Evolutionary conservation across 2,888 invertebrate genomes (phyloP), one percentile per base, ranked within the genome.

Genomic region (Actias luna): DNA sequence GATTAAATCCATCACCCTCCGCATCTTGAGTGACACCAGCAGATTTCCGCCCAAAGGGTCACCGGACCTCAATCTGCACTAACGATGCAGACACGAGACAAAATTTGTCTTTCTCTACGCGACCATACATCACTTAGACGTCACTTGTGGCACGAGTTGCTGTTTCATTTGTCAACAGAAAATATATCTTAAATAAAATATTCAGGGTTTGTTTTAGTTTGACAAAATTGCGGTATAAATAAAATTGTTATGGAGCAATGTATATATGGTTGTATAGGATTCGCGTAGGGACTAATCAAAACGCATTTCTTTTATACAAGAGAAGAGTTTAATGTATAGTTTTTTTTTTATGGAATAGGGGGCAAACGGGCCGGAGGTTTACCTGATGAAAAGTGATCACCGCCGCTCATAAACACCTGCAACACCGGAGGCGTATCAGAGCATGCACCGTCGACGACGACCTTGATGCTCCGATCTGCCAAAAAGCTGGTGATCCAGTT

Each of bases 91-190:
- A 81, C 80, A 80, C 75, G 82, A 76, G 79, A 81, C 82, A 77
- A 85, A 83, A 85, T 85, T 85, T 85, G 84, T 86, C 84, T 82
- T 82, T 78, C 77, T 77, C 77, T 77, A 74, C 69, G 72, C 67
- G 65, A 59, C 65, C 74, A 85, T 87, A 83, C 84, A 83, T 85
- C 83, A 84, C 78, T 69, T 75, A 73, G 75, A 72, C 67, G 73
- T 74, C 77, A 75, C 70, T 62, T 58, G 36, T 57, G 50, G 46
- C 62, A 60, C 50, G 60, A 42, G 55, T 60, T 52, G 31, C 52
- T 61, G 52, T 14, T 1, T 39, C 5, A 27, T 29, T 1, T 60
- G 31, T 35, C 25, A 31, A n/a, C 4, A 29, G n/a, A 42, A 59
- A 59, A 16, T 59, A 42, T 29, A 59, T 16, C 42, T 31, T 42